These are phyloP conservation scores for Hydrophis major DNA, from an alignment of 2,797 vertebrate genomes.

Conservation along the genomic window DNA sequence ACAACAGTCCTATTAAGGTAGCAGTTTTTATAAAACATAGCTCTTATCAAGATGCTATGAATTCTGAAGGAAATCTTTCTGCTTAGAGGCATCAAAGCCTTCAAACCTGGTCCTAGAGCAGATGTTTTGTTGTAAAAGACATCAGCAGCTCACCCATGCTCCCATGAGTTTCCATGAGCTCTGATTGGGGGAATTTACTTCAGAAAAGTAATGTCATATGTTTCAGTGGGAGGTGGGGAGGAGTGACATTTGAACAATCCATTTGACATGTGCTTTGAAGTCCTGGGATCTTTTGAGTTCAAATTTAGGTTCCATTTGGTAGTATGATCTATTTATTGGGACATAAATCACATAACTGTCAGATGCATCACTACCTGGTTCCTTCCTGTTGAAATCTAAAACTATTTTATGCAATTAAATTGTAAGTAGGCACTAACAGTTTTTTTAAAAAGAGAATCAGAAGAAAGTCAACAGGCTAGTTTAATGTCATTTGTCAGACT, in stretches of 20 bases:
- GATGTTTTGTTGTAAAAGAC: slow-evolving; percentile 18
- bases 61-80: slow-evolving; percentile 9
- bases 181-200: not conserved
- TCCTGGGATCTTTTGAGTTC: slow-evolving; percentile 24
- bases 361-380: slow-evolving; percentile 6
- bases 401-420: slow-evolving; percentile 1
- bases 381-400: slow-evolving; percentile 5
- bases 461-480: not conserved
- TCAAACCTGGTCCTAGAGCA: not conserved
- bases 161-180: slow-evolving; percentile 17
- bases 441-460: not conserved
- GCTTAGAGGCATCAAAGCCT: not conserved
- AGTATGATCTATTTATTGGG: not conserved
- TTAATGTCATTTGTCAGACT: not conserved
- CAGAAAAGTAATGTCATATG: slow-evolving; percentile 15
- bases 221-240: not conserved
- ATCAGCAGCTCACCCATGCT: not conserved
- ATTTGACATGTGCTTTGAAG: not conserved
- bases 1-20: not conserved
- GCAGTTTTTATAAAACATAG: not conserved
- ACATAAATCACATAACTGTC: slow-evolving; percentile 9
- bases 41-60: not conserved
- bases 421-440: not conserved
- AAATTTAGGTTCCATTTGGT: slow-evolving; percentile 18
- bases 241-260: not conserved